A percentile compares a stretch with the other conserved stretches of the same genome.
These are phyloP conservation scores for Eubucco bourcierii DNA, from an alignment of 2,113 vertebrate species.

Conservation along the genomic window DNA sequence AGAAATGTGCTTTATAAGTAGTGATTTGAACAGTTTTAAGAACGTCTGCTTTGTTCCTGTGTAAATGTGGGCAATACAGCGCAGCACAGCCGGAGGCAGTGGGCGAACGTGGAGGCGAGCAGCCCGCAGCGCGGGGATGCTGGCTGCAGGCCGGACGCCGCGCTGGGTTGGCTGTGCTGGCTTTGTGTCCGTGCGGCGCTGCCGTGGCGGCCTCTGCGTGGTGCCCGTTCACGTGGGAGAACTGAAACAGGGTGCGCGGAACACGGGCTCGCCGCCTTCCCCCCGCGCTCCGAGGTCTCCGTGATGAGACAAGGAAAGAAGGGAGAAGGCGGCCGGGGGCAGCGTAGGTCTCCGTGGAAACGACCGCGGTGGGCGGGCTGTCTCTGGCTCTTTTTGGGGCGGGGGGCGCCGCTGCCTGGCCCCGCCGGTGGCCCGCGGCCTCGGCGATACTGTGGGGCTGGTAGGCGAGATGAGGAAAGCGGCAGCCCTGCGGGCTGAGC, in stretches of 20 bases:
- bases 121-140: not conserved
- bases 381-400: not conserved
- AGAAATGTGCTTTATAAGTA: fast-evolving
- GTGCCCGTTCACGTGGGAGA: not conserved
- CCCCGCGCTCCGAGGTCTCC: not conserved
- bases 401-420: not conserved
- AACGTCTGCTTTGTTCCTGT: fast-evolving
- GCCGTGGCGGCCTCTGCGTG: not conserved
- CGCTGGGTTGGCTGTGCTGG: not conserved
- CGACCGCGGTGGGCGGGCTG: not conserved
- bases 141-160: not conserved
- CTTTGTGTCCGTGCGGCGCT: not conserved
- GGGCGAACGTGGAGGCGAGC: not conserved
- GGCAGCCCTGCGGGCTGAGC: not conserved
- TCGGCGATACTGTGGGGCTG: not conserved
- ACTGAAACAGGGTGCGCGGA: too few relatives aligned
- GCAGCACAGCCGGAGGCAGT: fast-evolving
- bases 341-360: not conserved
- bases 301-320: not conserved
- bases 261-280: too few relatives aligned
- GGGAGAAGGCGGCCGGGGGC: not conserved
- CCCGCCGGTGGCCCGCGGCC: too few relatives aligned
- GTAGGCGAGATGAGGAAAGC: not conserved
- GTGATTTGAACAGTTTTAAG: fast-evolving
- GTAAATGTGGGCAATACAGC: fast-evolving